Conservation (phyloP, 2,888 invertebrate species). For the Magallana nippona region DNA sequence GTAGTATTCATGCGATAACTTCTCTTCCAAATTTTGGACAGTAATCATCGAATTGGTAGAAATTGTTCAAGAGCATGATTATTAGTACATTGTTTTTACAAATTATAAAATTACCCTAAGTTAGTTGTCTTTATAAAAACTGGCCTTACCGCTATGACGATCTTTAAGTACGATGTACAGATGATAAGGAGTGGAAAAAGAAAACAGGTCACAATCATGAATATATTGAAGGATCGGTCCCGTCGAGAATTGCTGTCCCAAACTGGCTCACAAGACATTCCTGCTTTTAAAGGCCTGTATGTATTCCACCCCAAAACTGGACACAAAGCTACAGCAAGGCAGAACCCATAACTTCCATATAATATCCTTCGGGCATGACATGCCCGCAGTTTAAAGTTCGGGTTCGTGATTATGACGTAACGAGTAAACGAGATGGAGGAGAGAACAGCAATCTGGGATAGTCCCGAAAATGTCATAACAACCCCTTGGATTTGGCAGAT, state of each 20-base stretch:
- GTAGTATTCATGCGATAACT: too few species aligned
- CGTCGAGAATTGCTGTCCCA: not conserved
- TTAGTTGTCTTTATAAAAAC: not conserved
- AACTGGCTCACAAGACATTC: not conserved
- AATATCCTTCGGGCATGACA: not conserved
- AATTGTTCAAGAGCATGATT: too few species aligned
- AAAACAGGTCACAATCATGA: not conserved
- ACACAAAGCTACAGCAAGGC: not conserved
- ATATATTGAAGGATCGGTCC: not conserved
- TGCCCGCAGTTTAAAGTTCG: not conserved
- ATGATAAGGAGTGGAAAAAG: not conserved
- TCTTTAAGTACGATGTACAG: not conserved
- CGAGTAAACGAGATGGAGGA: conserved; percentile 8
- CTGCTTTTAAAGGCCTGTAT: not conserved
- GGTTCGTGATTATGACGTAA: not conserved
- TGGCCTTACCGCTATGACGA: not conserved
- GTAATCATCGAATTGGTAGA: too few species aligned
- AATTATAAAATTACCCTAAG: not conserved
- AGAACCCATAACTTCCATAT: not conserved
- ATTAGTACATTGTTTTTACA: not conserved
- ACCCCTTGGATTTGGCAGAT: not conserved
- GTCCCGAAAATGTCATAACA: not conserved
- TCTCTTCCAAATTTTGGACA: too few species aligned
- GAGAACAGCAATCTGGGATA: not conserved
- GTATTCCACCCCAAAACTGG: not conserved